Evolutionary conservation across 2,888 invertebrate species (phyloP), one percentile per base, ranked within the genome.

Genomic region (Euspilapteryx auroguttella): DNA sequence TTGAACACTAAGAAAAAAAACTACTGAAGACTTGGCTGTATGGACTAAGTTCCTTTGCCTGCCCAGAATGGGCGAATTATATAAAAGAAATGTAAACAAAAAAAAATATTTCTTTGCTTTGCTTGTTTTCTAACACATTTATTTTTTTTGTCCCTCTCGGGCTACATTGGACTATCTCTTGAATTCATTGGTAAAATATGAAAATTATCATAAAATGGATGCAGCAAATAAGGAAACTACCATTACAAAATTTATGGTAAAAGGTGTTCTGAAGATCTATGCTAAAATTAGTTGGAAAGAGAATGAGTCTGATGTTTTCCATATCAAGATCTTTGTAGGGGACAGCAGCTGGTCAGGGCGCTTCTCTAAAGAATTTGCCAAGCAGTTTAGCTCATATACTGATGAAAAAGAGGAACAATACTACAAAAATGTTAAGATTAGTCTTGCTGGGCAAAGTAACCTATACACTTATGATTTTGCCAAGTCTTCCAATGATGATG

Each of bases 201-300:
- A n/a, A n/a, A n/a, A n/a, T n/a, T n/a, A n/a, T n/a, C n/a, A n/a
- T n/a, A n/a, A n/a, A n/a, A n/a, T n/a, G n/a, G n/a, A n/a, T n/a
- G n/a, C n/a, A n/a, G n/a, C n/a, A n/a, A n/a, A n/a, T n/a, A n/a
- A n/a, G n/a, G 17, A 17, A 17, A 17, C 17, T 17, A 6, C 8
- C 17, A 8, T 17, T 17, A 17, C 17, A 17, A 17, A 17, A 8
- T 17, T 17, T 8, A 8, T 6, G 8, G 8, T 8, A 6, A 17
- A 17, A 17, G 17, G 8, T 6, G 5, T 17, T 17, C 17, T n/a
- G n/a, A 42, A 32, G 30, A 21, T 2, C 14, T 54, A 2, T 66
- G 59, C 30, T 31, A 45, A 4, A 55, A 56, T 45, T 20, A 61
- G 8, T 3, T 69, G 69, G 66, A 47, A 47, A 34, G 38, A 42